phyloP scores from a whole-genome alignment of 2,113 vertebrate genomes.

The Macroglossus sobrinus region DNA sequence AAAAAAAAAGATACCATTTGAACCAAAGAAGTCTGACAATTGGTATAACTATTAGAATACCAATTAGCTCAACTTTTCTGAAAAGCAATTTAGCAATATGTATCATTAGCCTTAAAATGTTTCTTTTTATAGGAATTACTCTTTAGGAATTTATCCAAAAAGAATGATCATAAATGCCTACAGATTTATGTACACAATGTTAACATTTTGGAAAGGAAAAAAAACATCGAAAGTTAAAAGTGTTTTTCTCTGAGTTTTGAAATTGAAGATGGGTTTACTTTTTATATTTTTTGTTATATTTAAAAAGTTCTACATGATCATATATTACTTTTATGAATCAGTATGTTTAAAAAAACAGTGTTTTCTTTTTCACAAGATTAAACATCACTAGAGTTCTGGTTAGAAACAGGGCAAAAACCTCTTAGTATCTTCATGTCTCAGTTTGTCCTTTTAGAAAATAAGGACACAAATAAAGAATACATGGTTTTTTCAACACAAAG shows the following conservation, averaged over 20 bases:
- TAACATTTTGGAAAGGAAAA: background rate
- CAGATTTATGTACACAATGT: background rate
- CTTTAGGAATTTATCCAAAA: background rate
- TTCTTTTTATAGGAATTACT: background rate
- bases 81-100: background rate
- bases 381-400: background rate
- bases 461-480: background rate
- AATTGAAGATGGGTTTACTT: background rate
- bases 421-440: background rate
- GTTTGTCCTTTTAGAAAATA: background rate
- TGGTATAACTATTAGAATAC: background rate
- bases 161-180: background rate
- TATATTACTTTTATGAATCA: background rate
- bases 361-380: background rate
- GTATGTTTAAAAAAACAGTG: background rate
- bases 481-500: background rate
- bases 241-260: conserved; percentile 5
- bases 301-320: background rate
- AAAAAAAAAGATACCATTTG: background rate
- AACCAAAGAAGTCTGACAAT: background rate
- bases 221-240: background rate
- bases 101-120: background rate
- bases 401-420: background rate
- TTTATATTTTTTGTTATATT: background rate
- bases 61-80: background rate